A percentile compares a stretch with the other conserved stretches of the same genome.
These are phyloP conservation scores for Tetramorium parvispinum DNA, from an alignment of 1,140 invertebrate species.

Conservation along the genomic window DNA sequence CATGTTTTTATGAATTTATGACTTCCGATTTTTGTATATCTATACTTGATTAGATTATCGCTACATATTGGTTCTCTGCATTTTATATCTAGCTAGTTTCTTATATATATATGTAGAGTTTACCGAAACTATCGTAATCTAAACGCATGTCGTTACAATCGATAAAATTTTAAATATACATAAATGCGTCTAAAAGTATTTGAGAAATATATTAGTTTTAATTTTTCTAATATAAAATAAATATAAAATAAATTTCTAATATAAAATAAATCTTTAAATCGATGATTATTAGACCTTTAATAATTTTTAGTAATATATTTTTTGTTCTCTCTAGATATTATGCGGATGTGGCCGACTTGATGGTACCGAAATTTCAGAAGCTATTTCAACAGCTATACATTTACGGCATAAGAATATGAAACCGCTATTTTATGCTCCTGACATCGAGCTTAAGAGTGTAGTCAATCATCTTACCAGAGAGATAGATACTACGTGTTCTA, in stretches of 20 bases:
- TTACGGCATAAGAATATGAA: constrained; percentile 84
- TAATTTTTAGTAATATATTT: background rate
- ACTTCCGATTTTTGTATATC: background rate
- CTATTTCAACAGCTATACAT: constrained; percentile 86
- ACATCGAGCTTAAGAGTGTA: constrained; percentile 86
- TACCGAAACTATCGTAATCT: background rate
- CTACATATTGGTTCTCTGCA: background rate
- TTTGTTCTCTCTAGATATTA: constrained; percentile 82
- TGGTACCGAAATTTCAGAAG: constrained; percentile 88
- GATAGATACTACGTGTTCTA: constrained; percentile 71
- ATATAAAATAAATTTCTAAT: too few relatives aligned
- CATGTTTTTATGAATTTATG: background rate
- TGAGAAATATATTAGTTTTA: background rate
- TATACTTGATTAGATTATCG: background rate
- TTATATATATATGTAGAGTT: background rate
- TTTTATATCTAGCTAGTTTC: background rate
- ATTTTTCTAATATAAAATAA: background rate
- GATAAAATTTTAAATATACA: background rate
- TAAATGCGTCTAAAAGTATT: background rate
- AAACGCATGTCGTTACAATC: background rate
- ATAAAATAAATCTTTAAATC: background rate
- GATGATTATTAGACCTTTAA: background rate
- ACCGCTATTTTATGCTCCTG: constrained; percentile 87
- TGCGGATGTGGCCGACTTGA: constrained; percentile 88
- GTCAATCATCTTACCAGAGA: constrained; percentile 86